Evolutionary conservation across 2,113 vertebrate species (phyloP).

Genomic region (Athene cunicularia): DNA sequence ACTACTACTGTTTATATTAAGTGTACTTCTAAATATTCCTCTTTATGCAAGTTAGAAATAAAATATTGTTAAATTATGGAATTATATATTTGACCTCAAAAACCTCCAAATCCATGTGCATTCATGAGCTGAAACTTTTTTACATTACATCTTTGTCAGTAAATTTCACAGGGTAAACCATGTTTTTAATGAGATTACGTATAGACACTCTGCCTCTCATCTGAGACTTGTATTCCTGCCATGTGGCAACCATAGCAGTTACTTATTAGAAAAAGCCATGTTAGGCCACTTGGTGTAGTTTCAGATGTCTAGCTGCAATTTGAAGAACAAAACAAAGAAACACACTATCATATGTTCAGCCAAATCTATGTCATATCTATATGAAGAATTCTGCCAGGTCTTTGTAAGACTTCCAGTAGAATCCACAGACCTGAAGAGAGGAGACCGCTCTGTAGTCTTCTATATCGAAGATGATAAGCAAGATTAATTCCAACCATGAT

Average conservation of each 20-base stretch:
- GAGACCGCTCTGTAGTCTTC: not conserved
- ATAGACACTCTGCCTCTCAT: not conserved
- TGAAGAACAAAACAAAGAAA: not conserved
- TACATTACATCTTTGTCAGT: not conserved
- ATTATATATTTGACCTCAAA: not conserved
- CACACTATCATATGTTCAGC: not conserved
- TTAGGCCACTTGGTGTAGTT: not conserved
- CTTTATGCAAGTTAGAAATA: not conserved
- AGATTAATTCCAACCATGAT: not conserved
- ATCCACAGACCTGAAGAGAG: not conserved
- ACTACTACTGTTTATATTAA: not conserved
- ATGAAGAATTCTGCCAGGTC: not conserved
- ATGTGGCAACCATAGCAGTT: not conserved
- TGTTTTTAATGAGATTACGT: not conserved
- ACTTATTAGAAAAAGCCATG: not conserved
- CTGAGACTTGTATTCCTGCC: not conserved
- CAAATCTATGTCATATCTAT: not conserved
- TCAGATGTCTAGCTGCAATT: not conserved
- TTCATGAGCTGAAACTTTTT: not conserved
- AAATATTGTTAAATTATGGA: not conserved
- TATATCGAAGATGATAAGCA: not conserved
- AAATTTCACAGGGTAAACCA: not conserved
- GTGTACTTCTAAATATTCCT: not conserved
- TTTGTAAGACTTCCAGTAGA: not conserved
- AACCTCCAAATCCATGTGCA: not conserved